phyloP scores from a whole-genome alignment of 2,797 vertebrate species.

The Mormyrus hasselquistii region DNA sequence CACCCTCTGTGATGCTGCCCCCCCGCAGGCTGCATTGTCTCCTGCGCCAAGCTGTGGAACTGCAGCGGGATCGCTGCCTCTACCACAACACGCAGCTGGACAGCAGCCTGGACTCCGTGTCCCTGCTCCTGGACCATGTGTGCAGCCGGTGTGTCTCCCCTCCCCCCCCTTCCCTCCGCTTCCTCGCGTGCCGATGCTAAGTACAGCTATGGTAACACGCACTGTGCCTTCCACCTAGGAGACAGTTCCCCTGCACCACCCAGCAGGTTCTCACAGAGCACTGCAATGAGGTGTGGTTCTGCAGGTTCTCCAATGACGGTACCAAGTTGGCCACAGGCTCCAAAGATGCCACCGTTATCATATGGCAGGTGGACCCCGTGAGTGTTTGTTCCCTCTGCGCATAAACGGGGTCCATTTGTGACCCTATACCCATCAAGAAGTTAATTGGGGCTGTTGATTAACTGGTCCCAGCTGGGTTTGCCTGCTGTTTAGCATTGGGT shows the following conservation, averaged over 20 bases:
- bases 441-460: not conserved
- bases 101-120: constrained; percentile 83
- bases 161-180: not conserved
- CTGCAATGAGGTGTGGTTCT: constrained; percentile 99
- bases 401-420: not conserved
- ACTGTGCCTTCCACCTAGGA: constrained; percentile 59
- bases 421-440: not conserved
- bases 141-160: constrained; percentile 77
- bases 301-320: constrained; percentile 95
- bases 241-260: constrained; percentile 95
- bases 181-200: not conserved
- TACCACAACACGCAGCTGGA: constrained; percentile 96
- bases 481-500: not conserved
- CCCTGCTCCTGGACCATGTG: constrained; percentile 88
- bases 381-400: constrained; percentile 35
- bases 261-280: constrained; percentile 96
- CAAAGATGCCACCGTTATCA: constrained; percentile 94
- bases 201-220: not conserved
- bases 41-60: constrained; percentile 86
- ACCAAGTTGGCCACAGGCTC: constrained; percentile 95
- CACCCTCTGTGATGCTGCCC: constrained; percentile 94
- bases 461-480: not conserved
- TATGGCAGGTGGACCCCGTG: constrained; percentile 93
- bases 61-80: constrained; percentile 92
- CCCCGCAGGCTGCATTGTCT: constrained; percentile 88